Evolutionary conservation across 2,113 vertebrate genomes (phyloP).

Genomic region (Stercorarius parasiticus): DNA sequence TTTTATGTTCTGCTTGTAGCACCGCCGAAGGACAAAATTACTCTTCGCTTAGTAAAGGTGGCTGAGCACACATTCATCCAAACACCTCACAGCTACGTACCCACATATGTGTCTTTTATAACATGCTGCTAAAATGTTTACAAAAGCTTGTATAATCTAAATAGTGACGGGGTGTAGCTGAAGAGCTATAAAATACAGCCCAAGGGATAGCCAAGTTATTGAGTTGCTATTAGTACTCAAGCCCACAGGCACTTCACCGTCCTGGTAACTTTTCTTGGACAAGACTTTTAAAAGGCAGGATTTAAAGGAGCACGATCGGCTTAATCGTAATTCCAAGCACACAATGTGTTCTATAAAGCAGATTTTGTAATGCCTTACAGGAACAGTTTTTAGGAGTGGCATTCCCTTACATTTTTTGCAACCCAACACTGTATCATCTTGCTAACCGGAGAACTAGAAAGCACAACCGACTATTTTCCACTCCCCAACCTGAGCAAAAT

Average conservation of each 20-base stretch:
- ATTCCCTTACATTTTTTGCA: conserved; percentile 10
- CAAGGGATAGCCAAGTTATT: conserved; percentile 51
- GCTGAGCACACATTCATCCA: neutral
- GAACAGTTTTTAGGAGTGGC: conserved; percentile 23
- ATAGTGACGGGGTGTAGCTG: conserved; percentile 29
- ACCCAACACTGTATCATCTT: conserved; percentile 28
- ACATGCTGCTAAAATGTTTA: conserved; percentile 61
- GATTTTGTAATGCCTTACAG: conserved; percentile 44
- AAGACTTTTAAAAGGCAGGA: conserved; percentile 53
- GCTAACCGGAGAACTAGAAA: conserved; percentile 7
- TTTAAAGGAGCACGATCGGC: conserved; percentile 31
- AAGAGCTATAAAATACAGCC: conserved; percentile 54
- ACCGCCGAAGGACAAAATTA: neutral
- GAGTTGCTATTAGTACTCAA: conserved; percentile 54
- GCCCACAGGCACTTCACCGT: conserved; percentile 51
- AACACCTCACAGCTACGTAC: neutral
- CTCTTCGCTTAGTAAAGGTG: neutral
- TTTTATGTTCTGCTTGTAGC: neutral
- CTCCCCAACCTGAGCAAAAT: neutral
- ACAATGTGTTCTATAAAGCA: conserved; percentile 46
- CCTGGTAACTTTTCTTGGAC: conserved; percentile 55
- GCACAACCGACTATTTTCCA: neutral
- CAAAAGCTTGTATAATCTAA: conserved; percentile 59
- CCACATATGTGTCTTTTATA: conserved; percentile 42
- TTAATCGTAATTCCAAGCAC: conserved; percentile 44